phyloP scores from a whole-genome alignment of 2,888 invertebrate genomes.

The Lithophane semibrunnea region DNA sequence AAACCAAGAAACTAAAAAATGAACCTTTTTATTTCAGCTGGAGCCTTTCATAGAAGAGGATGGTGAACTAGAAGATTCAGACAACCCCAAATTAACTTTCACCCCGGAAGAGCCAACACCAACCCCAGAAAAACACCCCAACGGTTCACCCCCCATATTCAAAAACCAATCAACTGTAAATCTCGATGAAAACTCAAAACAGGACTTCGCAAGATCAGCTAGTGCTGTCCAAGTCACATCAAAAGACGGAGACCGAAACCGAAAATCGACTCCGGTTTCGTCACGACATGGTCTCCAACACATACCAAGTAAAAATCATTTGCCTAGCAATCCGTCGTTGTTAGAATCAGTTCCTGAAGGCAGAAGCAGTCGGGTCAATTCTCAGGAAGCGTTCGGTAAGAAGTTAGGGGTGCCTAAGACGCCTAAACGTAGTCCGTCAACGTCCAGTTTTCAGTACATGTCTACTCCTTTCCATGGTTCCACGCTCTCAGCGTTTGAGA shows the following conservation, averaged over 20 bases:
- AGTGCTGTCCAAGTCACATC: conserved; percentile 93
- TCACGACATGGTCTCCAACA: conserved; percentile 89
- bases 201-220: conserved; percentile 91
- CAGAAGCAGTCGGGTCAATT: conserved; percentile 81
- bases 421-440: conserved; percentile 93
- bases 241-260: conserved; percentile 74
- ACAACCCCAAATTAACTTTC: conserved; percentile 77
- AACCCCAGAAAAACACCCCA: conserved; percentile 71
- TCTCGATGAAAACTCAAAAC: conserved; percentile 73
- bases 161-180: conserved; percentile 77
- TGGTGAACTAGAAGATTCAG: conserved; percentile 73
- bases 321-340: conserved; percentile 91
- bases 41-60: conserved; percentile 85
- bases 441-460: conserved; percentile 95
- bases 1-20: not conserved
- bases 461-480: conserved; percentile 96
- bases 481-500: conserved; percentile 94
- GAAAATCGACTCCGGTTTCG: conserved; percentile 82
- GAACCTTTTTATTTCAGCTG: conserved; percentile 69
- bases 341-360: conserved; percentile 93
- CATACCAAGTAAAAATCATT: conserved; percentile 91
- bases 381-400: conserved; percentile 83
- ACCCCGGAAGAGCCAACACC: conserved; percentile 76
- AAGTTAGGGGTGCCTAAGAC: conserved; percentile 84
- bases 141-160: conserved; percentile 83